Evolutionary conservation across 2,113 vertebrate species (phyloP).

Genomic region (Sprattus sprattus): DNA sequence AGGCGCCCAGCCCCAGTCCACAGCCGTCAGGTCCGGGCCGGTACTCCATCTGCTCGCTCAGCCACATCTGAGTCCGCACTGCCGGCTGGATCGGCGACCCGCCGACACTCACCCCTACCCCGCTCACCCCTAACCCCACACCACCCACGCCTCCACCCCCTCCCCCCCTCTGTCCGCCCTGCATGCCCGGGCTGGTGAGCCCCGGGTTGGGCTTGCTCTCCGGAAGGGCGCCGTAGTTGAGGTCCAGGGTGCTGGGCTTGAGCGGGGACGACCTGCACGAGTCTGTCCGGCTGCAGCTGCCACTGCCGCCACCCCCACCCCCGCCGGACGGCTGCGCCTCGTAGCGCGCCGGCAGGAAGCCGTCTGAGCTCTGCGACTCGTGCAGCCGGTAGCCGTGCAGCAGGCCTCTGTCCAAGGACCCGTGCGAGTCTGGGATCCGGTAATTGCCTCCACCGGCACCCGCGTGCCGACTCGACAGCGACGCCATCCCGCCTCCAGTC

Average conservation of each 20-base stretch:
- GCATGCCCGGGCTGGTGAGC: constrained; percentile 65
- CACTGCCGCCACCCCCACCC: constrained; percentile 43
- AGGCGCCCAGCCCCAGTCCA: constrained; percentile 53
- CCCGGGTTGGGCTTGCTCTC: constrained; percentile 69
- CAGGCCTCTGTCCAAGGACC: constrained; percentile 69
- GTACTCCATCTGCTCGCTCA: constrained; percentile 89
- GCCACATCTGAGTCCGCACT: constrained; percentile 92
- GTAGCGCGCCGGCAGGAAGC: constrained; percentile 69
- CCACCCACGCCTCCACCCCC: background rate
- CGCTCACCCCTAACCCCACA: background rate
- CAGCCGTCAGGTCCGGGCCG: constrained; percentile 64
- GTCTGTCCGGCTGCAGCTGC: constrained; percentile 66
- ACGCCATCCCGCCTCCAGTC: background rate
- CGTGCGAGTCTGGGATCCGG: constrained; percentile 58
- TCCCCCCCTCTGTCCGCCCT: constrained; percentile 63
- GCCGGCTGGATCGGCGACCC: constrained; percentile 83
- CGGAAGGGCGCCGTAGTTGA: constrained; percentile 82
- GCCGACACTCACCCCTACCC: constrained; percentile 33
- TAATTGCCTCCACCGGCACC: constrained; percentile 30
- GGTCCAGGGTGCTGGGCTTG: constrained; percentile 80
- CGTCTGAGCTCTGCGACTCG: constrained; percentile 70
- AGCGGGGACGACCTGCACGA: constrained; percentile 65
- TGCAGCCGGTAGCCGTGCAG: constrained; percentile 65
- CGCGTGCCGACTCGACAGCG: constrained; percentile 21
- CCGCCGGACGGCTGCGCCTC: constrained; percentile 61